Evolutionary conservation across 2,797 vertebrate species (phyloP), one percentile per base, ranked within the genome.

Genomic region (Xenentodon cancila): DNA sequence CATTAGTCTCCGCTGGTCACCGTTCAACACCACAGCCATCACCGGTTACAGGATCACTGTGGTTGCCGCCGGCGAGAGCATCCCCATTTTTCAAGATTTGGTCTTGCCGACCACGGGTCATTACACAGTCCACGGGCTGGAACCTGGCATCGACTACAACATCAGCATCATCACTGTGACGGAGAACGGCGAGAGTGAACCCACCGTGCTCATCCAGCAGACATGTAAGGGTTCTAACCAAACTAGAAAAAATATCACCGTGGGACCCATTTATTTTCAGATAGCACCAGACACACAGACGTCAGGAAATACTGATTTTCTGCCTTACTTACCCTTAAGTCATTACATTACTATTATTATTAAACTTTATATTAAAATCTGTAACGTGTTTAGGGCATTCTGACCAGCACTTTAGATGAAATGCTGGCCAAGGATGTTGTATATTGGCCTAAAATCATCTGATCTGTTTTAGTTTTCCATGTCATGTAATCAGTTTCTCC

Each of bases 61-160:
- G 91, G 90, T 95, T 85, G 96, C 96, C 0, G 95, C 96, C 37
- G 98, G 97, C 60, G 98, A 99, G 79, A 97, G 95, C 61, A 91
- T 96, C 59, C 97, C 97, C 62, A 95, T 99, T 91, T 96, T 97
- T 85, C 95, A 97, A 92, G 97, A 98, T 89, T 90, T 94, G 90
- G 95, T 99, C 87, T 88, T 92, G 88, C 91, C 97, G 59, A 93
- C 93, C 30, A 92, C 94, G 53, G 95, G 95, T 71, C 94, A 96
- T 75, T 99, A 97, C 87, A 99, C 95, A 16, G 95, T 99, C 8
- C 92, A 94, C 64, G 97, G 97, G 69, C 89, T 99, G 93, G 97
- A 99, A 75, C 98, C 98, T 0, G 98, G 97, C 67, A 96, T 99
- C 88, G 96, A 96, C 93, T 99, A 99, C 72, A 95, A 98, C 93